A percentile compares a stretch with the other conserved stretches of the same genome.
Evolutionary conservation across 2,797 vertebrate genomes (phyloP).

Genomic region (Anguilla marmorata): DNA sequence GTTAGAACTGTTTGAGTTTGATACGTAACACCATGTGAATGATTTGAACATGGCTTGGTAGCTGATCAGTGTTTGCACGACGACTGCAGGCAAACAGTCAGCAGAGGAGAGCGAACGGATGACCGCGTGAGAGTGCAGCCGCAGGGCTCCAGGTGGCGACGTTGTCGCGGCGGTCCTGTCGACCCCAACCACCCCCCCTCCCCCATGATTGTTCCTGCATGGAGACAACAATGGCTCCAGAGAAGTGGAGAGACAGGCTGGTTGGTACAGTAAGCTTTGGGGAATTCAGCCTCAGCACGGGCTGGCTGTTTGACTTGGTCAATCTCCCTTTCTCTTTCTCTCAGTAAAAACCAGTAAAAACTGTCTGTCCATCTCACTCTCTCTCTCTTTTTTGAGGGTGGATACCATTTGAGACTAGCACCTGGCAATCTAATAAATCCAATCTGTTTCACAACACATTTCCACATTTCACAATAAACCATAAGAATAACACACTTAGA

Average conservation of each 20-base stretch:
- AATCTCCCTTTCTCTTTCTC: neutral
- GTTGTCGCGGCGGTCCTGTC: neutral
- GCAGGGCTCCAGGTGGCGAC: constrained; percentile 24
- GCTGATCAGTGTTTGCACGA: constrained; percentile 69
- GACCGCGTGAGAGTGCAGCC: constrained; percentile 33
- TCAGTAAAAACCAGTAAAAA: no score
- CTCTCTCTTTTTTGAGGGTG: no score
- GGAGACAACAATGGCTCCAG: neutral
- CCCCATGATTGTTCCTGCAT: constrained; percentile 25
- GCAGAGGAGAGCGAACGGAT: constrained; percentile 50
- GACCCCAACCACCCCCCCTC: neutral
- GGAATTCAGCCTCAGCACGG: neutral
- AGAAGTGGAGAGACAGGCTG: neutral
- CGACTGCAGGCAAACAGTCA: constrained; percentile 71
- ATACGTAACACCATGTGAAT: constrained; percentile 72
- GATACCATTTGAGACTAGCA: no score
- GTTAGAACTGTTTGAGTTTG: constrained; percentile 70
- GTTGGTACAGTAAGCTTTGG: neutral
- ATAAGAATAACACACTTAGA: neutral
- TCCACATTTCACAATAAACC: neutral
- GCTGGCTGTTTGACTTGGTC: neutral
- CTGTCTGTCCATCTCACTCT: no score
- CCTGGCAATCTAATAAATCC: neutral
- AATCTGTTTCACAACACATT: neutral
- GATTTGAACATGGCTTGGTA: constrained; percentile 73